Conservation (phyloP, 1,140 invertebrate species). For the Aradophagus sp. region DNA sequence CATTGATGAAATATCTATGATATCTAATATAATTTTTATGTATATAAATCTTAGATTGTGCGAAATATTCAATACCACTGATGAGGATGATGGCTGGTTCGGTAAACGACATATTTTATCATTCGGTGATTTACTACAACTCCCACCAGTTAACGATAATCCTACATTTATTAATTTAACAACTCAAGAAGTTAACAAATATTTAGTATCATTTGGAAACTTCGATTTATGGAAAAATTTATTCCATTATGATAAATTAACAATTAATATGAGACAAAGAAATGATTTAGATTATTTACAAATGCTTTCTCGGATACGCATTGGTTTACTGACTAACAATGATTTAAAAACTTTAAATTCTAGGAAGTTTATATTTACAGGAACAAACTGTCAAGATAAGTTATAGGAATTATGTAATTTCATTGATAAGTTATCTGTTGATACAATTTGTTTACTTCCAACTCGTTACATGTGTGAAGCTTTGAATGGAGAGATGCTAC, state of each 20-base stretch:
- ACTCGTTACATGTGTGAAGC: constrained; percentile 19
- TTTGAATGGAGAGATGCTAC: constrained; percentile 7
- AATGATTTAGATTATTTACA: constrained; percentile 17
- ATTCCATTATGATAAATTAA: constrained; percentile 59
- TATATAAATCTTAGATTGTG: too few species aligned
- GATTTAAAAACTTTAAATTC: not conserved
- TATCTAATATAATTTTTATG: too few species aligned
- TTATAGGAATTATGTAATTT: constrained; percentile 12
- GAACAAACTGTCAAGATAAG: not conserved
- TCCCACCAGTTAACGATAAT: constrained; percentile 11
- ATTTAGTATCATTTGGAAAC: constrained; percentile 39
- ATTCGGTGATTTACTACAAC: too few species aligned
- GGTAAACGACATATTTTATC: too few species aligned
- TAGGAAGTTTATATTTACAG: constrained; percentile 5
- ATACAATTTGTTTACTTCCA: constrained; percentile 20
- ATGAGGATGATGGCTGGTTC: constrained; percentile 45
- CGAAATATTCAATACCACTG: too few species aligned
- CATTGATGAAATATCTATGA: too few species aligned
- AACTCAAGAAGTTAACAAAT: constrained; percentile 16
- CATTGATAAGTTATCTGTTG: constrained; percentile 2
- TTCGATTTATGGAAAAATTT: too few species aligned
- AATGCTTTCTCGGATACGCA: constrained; percentile 6
- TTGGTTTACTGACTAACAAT: constrained; percentile 4
- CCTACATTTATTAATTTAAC: constrained; percentile 1
- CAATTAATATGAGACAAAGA: constrained; percentile 57